Conservation (phyloP, 92 coral and sea anemone genomes). For the Galaxea fascicularis region DNA sequence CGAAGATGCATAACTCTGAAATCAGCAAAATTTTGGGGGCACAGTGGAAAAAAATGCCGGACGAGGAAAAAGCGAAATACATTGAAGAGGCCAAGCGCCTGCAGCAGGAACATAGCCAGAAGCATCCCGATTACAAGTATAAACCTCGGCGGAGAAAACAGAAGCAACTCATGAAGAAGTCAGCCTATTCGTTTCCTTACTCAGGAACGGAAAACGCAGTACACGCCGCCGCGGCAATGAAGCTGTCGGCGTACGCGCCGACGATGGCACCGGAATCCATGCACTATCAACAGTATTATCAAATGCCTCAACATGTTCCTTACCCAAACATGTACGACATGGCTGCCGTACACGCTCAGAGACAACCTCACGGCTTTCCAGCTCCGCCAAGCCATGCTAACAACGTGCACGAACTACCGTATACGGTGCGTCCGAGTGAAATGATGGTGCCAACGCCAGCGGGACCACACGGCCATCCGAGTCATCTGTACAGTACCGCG, state of each 20-base stretch:
- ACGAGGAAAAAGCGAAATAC: constrained; percentile 84
- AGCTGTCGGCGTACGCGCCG: constrained; percentile 88
- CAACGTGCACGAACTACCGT: constrained; percentile 73
- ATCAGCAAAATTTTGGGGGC: constrained; percentile 95
- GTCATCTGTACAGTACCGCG: constrained; percentile 75
- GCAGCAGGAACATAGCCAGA: constrained; percentile 94
- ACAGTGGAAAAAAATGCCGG: constrained; percentile 87
- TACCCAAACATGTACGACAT: constrained; percentile 86
- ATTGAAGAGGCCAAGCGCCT: constrained; percentile 94
- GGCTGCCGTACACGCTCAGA: constrained; percentile 83
- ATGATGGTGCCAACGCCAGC: constrained; percentile 71
- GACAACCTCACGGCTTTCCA: constrained; percentile 72
- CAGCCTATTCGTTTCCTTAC: constrained; percentile 90
- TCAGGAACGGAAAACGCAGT: constrained; percentile 75
- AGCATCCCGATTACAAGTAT: constrained; percentile 96
- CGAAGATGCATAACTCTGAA: constrained; percentile 98
- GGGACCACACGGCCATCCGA: constrained; percentile 54
- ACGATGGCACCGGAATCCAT: constrained; percentile 88
- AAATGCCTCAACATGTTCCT: constrained; percentile 80
- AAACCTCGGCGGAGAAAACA: constrained; percentile 97
- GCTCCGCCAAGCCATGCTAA: constrained; percentile 74
- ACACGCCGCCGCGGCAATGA: constrained; percentile 83
- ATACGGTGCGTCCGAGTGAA: constrained; percentile 78
- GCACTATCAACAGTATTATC: constrained; percentile 89
- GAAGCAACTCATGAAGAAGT: constrained; percentile 91